These are phyloP conservation scores for Deilephila porcellus DNA, from an alignment of 2,888 invertebrate species.

Conservation along the genomic window DNA sequence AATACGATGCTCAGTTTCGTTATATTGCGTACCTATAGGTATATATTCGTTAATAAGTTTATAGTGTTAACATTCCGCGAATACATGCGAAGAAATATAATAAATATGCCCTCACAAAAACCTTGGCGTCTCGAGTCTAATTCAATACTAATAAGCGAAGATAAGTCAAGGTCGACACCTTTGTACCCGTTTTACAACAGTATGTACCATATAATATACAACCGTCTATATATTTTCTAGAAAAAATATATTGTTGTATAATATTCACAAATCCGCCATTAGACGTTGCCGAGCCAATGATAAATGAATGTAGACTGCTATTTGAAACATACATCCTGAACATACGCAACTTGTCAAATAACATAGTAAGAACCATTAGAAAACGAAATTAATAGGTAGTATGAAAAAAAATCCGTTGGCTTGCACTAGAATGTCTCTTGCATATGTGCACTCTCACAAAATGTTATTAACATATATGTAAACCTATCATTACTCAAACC, in stretches of 20 bases:
- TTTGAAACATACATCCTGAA: background rate
- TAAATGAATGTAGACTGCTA: background rate
- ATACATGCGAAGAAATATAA: background rate
- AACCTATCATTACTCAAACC: too few relatives aligned
- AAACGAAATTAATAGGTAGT: background rate
- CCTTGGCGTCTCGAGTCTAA: background rate
- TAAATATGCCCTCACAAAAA: background rate
- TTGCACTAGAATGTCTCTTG: too few relatives aligned
- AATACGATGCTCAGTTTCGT: too few relatives aligned
- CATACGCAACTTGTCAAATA: background rate
- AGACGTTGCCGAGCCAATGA: background rate
- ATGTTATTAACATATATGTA: too few relatives aligned
- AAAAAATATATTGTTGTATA: background rate
- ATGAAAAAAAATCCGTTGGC: background rate
- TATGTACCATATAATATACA: background rate
- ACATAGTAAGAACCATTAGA: background rate
- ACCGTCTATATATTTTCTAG: background rate
- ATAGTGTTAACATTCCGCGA: background rate
- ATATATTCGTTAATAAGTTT: too few relatives aligned
- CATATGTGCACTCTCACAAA: too few relatives aligned
- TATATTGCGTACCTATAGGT: background rate
- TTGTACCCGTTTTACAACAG: background rate
- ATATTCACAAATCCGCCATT: background rate
- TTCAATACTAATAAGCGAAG: background rate
- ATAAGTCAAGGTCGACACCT: slow-evolving; percentile 2